Evolutionary conservation across 2,888 invertebrate genomes (phyloP), one percentile per base, ranked within the genome.

Genomic region (Allophyes oxyacanthae): DNA sequence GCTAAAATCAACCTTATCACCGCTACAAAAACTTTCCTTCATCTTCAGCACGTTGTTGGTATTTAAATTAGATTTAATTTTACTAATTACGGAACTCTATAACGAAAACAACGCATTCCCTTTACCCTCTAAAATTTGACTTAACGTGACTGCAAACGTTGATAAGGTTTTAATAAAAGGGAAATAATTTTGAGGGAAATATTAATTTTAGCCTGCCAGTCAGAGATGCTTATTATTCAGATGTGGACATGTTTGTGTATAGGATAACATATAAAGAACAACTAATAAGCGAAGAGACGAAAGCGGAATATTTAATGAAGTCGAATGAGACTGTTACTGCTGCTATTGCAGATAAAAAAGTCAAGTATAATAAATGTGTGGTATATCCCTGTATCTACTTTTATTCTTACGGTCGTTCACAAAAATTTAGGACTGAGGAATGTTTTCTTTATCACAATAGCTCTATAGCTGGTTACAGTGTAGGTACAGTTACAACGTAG

Each of bases 91-190:
- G 52, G 55, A 72, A 72, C 57, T 69, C 56, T 64, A 60, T 55
- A 62, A 65, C 44, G 54, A 72, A 63, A 59, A 70, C 58, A 61
- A 73, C 64, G 49, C 54, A 57, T 72, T 73, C 55, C 15, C 40
- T 53, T 46, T 45, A n/a, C 37, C 56, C 58, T 71, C 59, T 58
- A 72, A 73, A 72, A 67, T 79, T 76, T 70, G 66, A 66, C 71
- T 76, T 72, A 63, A 75, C 68, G 68, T 45, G 58, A 67, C 71
- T 75, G 81, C 74, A 66, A 72, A 69, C 58, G 65, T 59, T 80
- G 82, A 82, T 81, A 81, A 79, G 72, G 71, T 58, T 77, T 78
- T 79, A 78, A 81, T 81, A 78, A 79, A 71, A 73, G 60, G 55
- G 62, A 58, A 69, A 79, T 78, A 72, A 64, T 75, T 72, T 65